Conservation (phyloP, 2,113 vertebrate species). For the Cyanistes caeruleus region DNA sequence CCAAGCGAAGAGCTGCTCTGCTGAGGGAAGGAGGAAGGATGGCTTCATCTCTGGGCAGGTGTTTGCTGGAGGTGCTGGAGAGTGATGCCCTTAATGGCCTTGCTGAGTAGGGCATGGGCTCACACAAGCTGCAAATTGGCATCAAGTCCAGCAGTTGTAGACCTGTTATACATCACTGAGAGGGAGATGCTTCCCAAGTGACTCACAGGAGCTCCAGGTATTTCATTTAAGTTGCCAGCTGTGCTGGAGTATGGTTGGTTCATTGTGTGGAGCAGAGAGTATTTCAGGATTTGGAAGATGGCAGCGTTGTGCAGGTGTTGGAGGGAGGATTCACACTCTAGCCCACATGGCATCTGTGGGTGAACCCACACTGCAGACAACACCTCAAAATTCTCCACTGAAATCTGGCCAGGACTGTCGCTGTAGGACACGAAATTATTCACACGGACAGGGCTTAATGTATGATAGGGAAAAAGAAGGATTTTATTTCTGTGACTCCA, state of each 20-base stretch:
- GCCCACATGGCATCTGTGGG: not conserved
- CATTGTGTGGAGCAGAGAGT: not conserved
- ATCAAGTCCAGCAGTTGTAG: not conserved
- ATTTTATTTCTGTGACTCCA: too few relatives aligned
- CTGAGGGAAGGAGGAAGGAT: not conserved
- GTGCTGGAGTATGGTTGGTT: not conserved
- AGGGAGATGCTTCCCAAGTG: not conserved
- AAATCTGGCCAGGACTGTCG: not conserved
- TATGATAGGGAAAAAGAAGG: too few relatives aligned
- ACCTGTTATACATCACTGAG: not conserved
- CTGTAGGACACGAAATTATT: too few relatives aligned
- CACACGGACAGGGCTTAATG: too few relatives aligned
- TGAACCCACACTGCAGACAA: not conserved
- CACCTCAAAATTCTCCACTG: not conserved
- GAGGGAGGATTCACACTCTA: not conserved
- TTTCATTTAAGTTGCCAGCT: not conserved
- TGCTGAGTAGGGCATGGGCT: not conserved
- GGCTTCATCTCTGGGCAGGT: not conserved
- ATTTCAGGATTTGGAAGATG: not conserved
- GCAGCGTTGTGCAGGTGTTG: rapidly evolving
- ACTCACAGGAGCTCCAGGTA: not conserved
- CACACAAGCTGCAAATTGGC: not conserved
- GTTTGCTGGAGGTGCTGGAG: not conserved
- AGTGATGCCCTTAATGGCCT: not conserved
- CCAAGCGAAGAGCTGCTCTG: conserved; percentile 7